Conservation (phyloP, 2,113 vertebrate genomes). For the Ochotona princeps region DNA sequence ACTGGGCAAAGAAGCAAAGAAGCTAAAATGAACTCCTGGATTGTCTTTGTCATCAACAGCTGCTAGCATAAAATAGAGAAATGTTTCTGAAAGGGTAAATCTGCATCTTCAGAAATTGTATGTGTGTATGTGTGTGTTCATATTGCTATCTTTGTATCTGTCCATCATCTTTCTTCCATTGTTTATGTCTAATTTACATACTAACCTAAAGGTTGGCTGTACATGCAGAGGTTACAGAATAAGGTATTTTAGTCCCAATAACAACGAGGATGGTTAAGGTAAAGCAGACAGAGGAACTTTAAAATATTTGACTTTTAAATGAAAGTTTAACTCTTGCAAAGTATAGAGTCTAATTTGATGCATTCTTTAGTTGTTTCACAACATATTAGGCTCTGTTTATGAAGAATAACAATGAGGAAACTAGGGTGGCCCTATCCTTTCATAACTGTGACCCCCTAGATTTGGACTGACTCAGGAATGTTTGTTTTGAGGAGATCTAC, state of each 20-base stretch:
- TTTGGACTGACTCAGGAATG: not conserved
- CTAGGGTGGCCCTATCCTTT: not conserved
- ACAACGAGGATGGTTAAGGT: not conserved
- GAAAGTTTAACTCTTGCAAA: not conserved
- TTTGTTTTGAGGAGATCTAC: not conserved
- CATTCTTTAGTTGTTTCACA: not conserved
- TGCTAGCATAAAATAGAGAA: not conserved
- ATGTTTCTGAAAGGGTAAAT: slow-evolving; percentile 8
- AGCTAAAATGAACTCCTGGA: not conserved
- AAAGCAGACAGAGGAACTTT: not conserved
- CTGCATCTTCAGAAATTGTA: not conserved
- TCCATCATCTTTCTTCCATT: not conserved
- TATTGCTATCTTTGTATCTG: not conserved
- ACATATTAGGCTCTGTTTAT: not conserved
- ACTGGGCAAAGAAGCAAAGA: slow-evolving; percentile 47
- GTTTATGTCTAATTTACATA: not conserved
- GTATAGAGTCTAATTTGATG: not conserved
- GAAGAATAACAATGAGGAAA: not conserved
- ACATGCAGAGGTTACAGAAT: not conserved
- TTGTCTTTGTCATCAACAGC: not conserved
- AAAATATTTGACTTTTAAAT: not conserved
- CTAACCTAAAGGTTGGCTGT: slow-evolving; percentile 5
- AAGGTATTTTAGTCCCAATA: not conserved
- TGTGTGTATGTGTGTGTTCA: not conserved
- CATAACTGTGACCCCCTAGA: not conserved